phyloP scores from a whole-genome alignment of 2,113 vertebrate species.

The Vidua macroura region DNA sequence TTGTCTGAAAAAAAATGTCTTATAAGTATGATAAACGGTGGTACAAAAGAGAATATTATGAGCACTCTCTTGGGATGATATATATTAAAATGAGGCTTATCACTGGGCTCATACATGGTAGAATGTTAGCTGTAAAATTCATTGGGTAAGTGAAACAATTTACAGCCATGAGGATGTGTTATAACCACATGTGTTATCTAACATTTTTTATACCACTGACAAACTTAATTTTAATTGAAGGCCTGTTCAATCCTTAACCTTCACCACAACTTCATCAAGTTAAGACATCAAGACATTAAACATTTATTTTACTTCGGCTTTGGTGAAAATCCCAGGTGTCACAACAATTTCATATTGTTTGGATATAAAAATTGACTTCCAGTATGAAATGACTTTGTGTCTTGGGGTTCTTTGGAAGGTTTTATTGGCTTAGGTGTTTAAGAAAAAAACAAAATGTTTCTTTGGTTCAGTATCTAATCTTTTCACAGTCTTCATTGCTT shows the following conservation, averaged over 20 bases:
- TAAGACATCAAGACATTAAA: neutral
- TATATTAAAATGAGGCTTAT: neutral
- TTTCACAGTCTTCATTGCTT: neutral
- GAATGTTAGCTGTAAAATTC: neutral
- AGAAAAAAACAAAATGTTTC: neutral
- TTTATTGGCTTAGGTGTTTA: neutral
- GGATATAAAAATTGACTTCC: neutral
- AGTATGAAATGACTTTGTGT: neutral
- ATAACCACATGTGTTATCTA: neutral
- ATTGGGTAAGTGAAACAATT: neutral
- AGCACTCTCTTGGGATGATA: neutral
- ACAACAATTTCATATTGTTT: neutral
- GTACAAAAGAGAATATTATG: neutral
- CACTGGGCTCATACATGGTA: neutral
- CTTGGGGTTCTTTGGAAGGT: neutral
- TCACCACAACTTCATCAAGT: neutral
- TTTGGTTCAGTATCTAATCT: neutral
- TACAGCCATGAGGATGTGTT: neutral
- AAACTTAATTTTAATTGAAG: neutral
- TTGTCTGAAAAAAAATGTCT: conserved; percentile 13
- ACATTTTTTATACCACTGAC: neutral
- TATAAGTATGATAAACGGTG: neutral
- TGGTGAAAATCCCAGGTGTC: neutral
- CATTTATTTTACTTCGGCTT: neutral
- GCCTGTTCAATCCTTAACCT: neutral